Base-by-base conservation (phyloP, 1,140 invertebrate genomes). In the Calliphora vicina region DNA sequence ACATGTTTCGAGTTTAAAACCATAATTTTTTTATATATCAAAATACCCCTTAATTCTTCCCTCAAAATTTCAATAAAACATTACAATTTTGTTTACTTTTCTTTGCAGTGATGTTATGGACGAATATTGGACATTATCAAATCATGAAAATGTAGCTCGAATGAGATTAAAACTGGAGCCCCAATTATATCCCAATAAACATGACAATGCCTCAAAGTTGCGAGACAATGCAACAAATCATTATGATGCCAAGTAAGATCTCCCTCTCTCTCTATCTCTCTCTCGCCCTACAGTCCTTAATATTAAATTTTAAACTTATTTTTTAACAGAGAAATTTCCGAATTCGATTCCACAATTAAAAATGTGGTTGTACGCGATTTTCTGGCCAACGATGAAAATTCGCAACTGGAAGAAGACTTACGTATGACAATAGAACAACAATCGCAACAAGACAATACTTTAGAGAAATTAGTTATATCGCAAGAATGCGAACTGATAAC, bases 401-500 rank as follows among this genome's bases (percentile, higher is more conserved):
- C 84, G 25, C 87, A 88, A 81, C 78, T 90, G 25, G 89, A 90
- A 83, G 89, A 90, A 81, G 89, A 90, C 42, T 82, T 90, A 74
- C 87, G 87, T 0, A 83, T 86, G 57, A 74, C 87, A 2, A 88
- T 90, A 27, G 89, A 90, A 61, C 83, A 86, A 1, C 89, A 90
- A 81, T 84, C 88, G 1, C 89, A 90, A 57, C 89, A 89, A 82
- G 89, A 90, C 84, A 85, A 88, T 13, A 85, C 88, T 0, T 67
- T 88, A 85, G 94, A 94, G 86, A 94, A 94, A 86, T 88, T 91
- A 29, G 90, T 94, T 6, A 90, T 94, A 35, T 92, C 92, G 9
- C 93, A 94, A 85, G 93, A 94, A 42, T 94, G 94, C 87, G 93
- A 94, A 84, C 89, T 94, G 4, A 92, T 95, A 9, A 94, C 93